A percentile compares a stretch with the other conserved stretches of the same genome.
These are phyloP conservation scores for Syritta pipiens DNA, from an alignment of 2,888 invertebrate species.

Conservation along the genomic window DNA sequence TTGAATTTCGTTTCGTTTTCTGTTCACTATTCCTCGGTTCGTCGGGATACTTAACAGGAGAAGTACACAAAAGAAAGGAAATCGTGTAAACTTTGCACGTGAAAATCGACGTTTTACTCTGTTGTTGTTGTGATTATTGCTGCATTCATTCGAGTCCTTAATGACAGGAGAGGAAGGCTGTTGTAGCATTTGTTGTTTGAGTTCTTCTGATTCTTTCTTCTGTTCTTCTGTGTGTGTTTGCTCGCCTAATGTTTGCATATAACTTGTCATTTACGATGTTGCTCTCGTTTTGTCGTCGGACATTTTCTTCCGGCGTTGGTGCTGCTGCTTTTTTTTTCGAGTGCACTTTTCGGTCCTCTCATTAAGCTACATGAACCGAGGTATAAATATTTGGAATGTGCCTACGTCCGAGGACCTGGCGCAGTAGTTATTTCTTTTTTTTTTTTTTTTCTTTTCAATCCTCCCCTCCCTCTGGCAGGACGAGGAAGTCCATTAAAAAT, in stretches of 20 bases:
- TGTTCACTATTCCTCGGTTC: slow-evolving; percentile 27
- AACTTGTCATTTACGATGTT: slow-evolving; percentile 42
- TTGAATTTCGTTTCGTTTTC: slow-evolving; percentile 48
- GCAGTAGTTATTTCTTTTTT: too few species aligned
- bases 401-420: slow-evolving; percentile 13
- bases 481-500: slow-evolving; percentile 52
- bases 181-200: slow-evolving; percentile 13
- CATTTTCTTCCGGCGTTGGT: too few species aligned
- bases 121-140: slow-evolving; percentile 14
- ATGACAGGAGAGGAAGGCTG: slow-evolving; percentile 15
- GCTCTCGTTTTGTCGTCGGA: too few species aligned
- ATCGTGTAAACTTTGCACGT: slow-evolving; percentile 42
- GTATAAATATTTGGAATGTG: slow-evolving; percentile 46
- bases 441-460: background rate
- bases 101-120: slow-evolving; percentile 47
- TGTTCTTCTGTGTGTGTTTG: slow-evolving; percentile 8
- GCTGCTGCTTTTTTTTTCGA: slow-evolving; percentile 14
- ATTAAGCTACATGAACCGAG: slow-evolving; percentile 38
- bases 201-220: slow-evolving; percentile 11
- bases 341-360: slow-evolving; percentile 49
- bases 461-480: too few species aligned
- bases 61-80: background rate
- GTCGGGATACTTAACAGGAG: slow-evolving; percentile 33
- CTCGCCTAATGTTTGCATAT: slow-evolving; percentile 44
- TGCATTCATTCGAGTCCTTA: slow-evolving; percentile 30